Percentiles rank a stretch among this genome's conserved stretches.
These are phyloP conservation scores for Oreochromis tanganicae DNA, from an alignment of 2,113 vertebrate species.

Conservation along the genomic window DNA sequence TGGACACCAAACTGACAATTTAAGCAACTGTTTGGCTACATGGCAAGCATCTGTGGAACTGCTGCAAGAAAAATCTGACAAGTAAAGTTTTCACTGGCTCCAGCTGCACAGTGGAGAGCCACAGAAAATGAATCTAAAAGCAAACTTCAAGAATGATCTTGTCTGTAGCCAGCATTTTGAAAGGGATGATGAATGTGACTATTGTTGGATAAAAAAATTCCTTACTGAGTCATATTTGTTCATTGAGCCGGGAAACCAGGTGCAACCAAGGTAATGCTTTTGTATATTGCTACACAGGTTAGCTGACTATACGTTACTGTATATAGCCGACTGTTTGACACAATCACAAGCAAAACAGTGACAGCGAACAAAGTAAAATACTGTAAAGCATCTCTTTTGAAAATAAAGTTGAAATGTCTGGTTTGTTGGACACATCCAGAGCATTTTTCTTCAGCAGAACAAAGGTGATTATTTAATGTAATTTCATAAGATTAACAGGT, in stretches of 20 bases:
- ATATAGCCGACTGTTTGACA: not conserved
- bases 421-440: not conserved
- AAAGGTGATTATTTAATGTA: not conserved
- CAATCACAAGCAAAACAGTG: no score
- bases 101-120: not conserved
- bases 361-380: not conserved
- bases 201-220: not conserved
- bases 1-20: not conserved
- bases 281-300: not conserved
- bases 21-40: not conserved
- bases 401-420: not conserved
- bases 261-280: not conserved
- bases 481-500: not conserved
- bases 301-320: accelerated
- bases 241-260: not conserved
- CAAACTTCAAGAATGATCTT: not conserved
- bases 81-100: not conserved
- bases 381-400: not conserved
- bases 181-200: not conserved
- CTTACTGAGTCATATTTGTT: not conserved
- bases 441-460: not conserved
- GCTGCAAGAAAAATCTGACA: not conserved
- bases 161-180: not conserved
- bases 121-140: not conserved
- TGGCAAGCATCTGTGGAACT: not conserved